Evolutionary conservation across 2,113 vertebrate genomes (phyloP), one percentile per base, ranked within the genome.

Genomic region (Uropsilus gracilis): DNA sequence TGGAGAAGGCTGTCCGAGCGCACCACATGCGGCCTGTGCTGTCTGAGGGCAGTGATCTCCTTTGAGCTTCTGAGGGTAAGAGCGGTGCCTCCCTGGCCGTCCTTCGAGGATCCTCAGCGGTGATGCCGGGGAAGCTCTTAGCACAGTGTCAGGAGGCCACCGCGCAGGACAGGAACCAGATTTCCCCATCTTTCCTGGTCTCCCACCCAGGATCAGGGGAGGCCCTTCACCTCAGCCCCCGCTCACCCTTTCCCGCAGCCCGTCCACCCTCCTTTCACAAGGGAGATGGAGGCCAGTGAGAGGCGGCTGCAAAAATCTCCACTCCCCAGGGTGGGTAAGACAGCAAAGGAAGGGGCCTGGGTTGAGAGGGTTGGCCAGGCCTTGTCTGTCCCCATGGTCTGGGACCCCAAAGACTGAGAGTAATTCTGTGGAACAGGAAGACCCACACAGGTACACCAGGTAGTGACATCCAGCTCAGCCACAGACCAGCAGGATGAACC

Each of bases 71-170:
- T 66, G 22, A 46, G 84, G 37, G 13, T 37, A 4, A 26, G 3
- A 18, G 64, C 2, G 37, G 5, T 2, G 39, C n/a, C 24, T 3
- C 17, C 37, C 13, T 0, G 1, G 8, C 53, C 14, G n/a, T n/a
- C 3, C 4, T 63, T 7, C 4, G 80, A 92, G 9, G 44, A 37
- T 8, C 13, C 72, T 22, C 2, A 2, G 0, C 42, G 68, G 18
- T 0, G 26, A 24, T 4, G 1, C 17, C 26, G 55, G 30, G 63
- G 28, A 75, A 85, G 48, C 8, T 11, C 75, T n/a, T n/a, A n/a
- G n/a, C 34, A 46, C 77, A 75, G 42, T 18, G 55, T 75, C 20
- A 28, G 14, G 63, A 53, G n/a, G 30, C 1, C 32, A 6, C 5
- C 1, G 64, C 6, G 3, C 5, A 3, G 61, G 73, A 34, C 61